Percentiles rank a stretch among this genome's conserved stretches.
phyloP scores from a whole-genome alignment of 1,140 invertebrate species.

The Trichonephila clavata region DNA sequence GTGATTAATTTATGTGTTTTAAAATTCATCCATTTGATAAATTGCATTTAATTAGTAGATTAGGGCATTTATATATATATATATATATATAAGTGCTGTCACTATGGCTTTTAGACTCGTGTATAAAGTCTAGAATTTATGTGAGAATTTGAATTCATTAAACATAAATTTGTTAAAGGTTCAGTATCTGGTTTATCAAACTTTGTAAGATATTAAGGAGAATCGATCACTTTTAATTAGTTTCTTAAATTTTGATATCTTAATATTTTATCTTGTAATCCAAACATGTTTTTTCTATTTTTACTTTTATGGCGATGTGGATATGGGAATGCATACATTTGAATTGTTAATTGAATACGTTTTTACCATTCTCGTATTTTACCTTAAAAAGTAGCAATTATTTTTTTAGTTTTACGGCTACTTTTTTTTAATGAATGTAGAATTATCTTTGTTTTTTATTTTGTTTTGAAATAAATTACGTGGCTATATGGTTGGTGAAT shows the following conservation, averaged over 20 bases:
- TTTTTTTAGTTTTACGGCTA: no score
- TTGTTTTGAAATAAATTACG: no score
- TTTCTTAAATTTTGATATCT: not conserved
- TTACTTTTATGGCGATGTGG: no score
- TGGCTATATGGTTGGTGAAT: no score
- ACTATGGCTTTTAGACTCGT: not conserved
- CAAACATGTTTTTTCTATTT: no score
- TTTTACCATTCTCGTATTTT: no score
- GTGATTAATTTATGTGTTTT: constrained; percentile 47
- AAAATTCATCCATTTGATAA: constrained; percentile 49
- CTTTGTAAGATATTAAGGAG: not conserved
- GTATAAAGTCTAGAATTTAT: not conserved
- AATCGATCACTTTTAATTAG: constrained; percentile 2
- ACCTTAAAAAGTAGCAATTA: no score
- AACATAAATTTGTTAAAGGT: constrained; percentile 25
- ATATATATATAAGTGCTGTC: constrained; percentile 40
- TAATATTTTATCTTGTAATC: not conserved
- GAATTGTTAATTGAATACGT: no score
- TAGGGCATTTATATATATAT: constrained; percentile 22
- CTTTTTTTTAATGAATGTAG: no score
- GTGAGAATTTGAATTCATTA: constrained; percentile 45
- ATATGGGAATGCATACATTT: no score
- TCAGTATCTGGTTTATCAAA: not conserved
- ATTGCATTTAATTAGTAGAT: constrained; percentile 53
- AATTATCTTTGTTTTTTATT: no score